Evolutionary conservation across 2,113 vertebrate species (phyloP).

Genomic region (Erpornis zantholeuca): DNA sequence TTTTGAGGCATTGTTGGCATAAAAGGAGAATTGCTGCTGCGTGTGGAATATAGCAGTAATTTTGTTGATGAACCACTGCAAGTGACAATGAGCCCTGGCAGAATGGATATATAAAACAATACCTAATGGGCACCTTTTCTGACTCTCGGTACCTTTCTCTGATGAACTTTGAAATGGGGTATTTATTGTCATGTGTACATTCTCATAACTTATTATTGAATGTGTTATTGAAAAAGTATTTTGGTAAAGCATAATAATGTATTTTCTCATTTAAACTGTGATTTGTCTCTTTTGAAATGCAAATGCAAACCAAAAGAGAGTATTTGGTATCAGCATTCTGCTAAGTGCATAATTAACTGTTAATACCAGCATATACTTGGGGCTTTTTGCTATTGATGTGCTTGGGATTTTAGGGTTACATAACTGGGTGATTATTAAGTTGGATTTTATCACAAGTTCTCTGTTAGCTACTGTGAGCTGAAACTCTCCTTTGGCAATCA

Average conservation of each 20-base stretch:
- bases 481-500: slow-evolving; percentile 12
- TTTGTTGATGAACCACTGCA: background rate
- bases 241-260: slow-evolving; percentile 19
- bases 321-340: slow-evolving; percentile 34
- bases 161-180: background rate
- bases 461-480: background rate
- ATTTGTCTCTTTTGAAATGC: slow-evolving; percentile 42
- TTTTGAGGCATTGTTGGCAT: background rate
- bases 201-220: background rate
- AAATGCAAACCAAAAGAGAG: slow-evolving; percentile 32
- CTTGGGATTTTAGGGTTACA: slow-evolving; percentile 14
- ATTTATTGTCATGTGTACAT: background rate
- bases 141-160: background rate
- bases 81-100: background rate
- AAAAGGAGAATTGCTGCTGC: background rate
- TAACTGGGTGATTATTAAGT: slow-evolving; percentile 20
- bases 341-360: slow-evolving; percentile 48
- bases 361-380: slow-evolving; percentile 34
- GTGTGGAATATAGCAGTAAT: background rate
- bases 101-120: background rate
- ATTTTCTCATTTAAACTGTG: slow-evolving; percentile 24
- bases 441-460: slow-evolving; percentile 40
- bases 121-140: background rate
- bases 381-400: background rate
- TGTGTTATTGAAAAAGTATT: background rate